Conservation (phyloP, 2,797 vertebrate genomes). For the Champsocephalus gunnari region DNA sequence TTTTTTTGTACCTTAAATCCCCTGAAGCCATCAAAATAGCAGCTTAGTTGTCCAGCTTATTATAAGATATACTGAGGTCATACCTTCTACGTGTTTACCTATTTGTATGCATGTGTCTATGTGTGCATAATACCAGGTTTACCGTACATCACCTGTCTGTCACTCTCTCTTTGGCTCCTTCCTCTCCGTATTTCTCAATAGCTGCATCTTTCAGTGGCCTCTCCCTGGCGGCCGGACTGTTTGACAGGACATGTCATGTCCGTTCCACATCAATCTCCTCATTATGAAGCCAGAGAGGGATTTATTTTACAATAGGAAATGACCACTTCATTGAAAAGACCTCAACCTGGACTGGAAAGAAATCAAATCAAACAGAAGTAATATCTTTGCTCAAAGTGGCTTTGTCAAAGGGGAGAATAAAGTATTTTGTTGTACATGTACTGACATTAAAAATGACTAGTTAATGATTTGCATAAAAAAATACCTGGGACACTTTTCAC, state of each 20-base stretch:
- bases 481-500: constrained; percentile 22
- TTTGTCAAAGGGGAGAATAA: constrained; percentile 31
- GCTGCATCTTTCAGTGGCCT: constrained; percentile 57
- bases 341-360: constrained; percentile 25
- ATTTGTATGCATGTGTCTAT: constrained; percentile 39
- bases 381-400: constrained; percentile 5
- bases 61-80: constrained; percentile 47
- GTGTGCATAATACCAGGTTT: constrained; percentile 14
- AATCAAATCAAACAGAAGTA: constrained; percentile 26
- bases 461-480: constrained; percentile 39
- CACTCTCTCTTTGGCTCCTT: constrained; percentile 38
- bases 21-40: constrained; percentile 55
- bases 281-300: constrained; percentile 49
- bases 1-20: constrained; percentile 30
- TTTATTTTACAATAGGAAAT: constrained; percentile 52
- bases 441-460: constrained; percentile 32
- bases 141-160: constrained; percentile 34
- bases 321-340: constrained; percentile 37
- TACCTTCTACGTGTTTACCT: constrained; percentile 25
- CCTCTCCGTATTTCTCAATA: constrained; percentile 32
- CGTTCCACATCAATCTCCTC: constrained; percentile 58
- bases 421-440: constrained; percentile 32
- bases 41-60: constrained; percentile 33
- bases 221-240: constrained; percentile 45
- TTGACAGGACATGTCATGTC: constrained; percentile 67